Base-by-base conservation (phyloP, 2,797 vertebrate genomes). In the Lagocephalus sceleratus region DNA sequence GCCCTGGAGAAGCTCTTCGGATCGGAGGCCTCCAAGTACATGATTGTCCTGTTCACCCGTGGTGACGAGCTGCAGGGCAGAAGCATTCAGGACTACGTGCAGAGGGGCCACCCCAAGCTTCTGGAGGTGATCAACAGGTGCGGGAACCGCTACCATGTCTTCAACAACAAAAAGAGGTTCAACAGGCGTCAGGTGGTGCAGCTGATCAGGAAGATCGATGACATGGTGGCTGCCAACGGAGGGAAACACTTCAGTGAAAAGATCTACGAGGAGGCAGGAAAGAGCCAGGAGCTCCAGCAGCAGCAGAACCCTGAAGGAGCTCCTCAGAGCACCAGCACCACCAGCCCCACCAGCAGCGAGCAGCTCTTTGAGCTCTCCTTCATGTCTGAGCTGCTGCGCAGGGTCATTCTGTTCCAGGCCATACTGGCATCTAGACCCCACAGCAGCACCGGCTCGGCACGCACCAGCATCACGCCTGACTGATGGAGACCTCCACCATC, bases 1-100 rank as follows among this genome's bases (percentile, higher is more conserved):
- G 74, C 74, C 26, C 50, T 81, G 46, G 74, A 47, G 50, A 20
- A 74, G 20, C 2, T 81, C 5, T 81, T 81, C 10, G 66, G 78
- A 4, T 46, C 66, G 0, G 1, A 48, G 0, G 51, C 60, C 0
- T 63, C 57, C 0, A 57, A 49, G 8, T 68, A 63, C 68, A 80
- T 77, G 78, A 63, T 77, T 0, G 45, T 81, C 19, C 22, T 77
- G 41, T 77, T 77, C 29, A 81, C 63, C 0, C 52, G 50, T 1
- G 78, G 74, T 0, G 78, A 81, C 7, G 55, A 77, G 6, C 42
- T 81, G 19, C 0, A 7, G 6, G 50, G 47, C 1, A 45, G 0
- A 22, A 54, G 14, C 38, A 75, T 81, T 0, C 20, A 48, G 4
- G 0, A 66, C 0, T 77, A 77, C 2, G 20, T 81, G 21, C 44